A percentile compares a stretch with the other conserved stretches of the same genome.
Conservation (phyloP, 23 tunicate species). For the Styela clava region DNA sequence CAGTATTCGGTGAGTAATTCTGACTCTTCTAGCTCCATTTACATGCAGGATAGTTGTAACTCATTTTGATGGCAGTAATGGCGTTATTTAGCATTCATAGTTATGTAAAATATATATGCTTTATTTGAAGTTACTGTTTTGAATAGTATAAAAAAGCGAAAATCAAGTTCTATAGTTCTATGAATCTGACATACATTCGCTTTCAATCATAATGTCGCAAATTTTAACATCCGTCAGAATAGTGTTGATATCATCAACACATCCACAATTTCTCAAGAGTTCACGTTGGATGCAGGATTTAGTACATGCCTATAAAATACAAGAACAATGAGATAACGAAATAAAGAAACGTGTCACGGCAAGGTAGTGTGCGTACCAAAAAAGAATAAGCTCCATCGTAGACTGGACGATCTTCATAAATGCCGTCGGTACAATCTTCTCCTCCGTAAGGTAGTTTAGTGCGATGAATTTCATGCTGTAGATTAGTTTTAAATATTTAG, state of each 20-base stretch:
- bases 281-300: conserved; percentile 12
- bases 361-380: no score
- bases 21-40: no score
- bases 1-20: no score
- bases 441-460: conserved; percentile 5
- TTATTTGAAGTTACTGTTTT: no score
- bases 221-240: neutral
- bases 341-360: no score
- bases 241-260: conserved; percentile 5
- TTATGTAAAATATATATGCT: no score
- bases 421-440: neutral
- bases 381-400: conserved; percentile 8
- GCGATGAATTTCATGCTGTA: conserved; percentile 16
- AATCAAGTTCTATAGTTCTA: no score
- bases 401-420: neutral
- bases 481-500: neutral
- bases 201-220: neutral
- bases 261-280: neutral
- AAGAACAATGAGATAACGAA: no score
- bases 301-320: neutral
- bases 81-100: no score
- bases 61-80: no score
- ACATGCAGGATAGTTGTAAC: no score
- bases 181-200: neutral
- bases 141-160: no score